Percentiles rank a stretch among this genome's conserved stretches.
Evolutionary conservation across 2,797 vertebrate species (phyloP).

Genomic region (Bradypodion pumilum): DNA sequence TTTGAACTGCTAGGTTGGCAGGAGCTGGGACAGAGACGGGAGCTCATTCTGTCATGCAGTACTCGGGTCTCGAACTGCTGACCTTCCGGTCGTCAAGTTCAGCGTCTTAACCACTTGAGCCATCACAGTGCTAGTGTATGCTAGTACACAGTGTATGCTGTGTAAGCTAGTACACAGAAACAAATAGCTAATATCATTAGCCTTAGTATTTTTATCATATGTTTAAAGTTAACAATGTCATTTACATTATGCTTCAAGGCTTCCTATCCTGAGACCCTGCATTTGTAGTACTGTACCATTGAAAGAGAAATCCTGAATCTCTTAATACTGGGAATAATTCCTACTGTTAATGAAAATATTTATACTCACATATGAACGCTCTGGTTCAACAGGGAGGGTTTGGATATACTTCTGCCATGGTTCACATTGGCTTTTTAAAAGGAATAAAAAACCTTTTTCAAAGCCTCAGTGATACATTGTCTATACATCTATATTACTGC

Average conservation of each 20-base stretch:
- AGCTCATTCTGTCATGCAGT: no score
- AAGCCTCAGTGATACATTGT: neutral
- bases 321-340: constrained; percentile 7
- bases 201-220: neutral
- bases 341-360: constrained; percentile 20
- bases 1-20: no score
- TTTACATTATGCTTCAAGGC: constrained; percentile 9
- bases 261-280: neutral
- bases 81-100: no score
- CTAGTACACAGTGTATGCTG: no score
- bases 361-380: constrained; percentile 8
- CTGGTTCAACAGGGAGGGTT: neutral
- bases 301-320: neutral
- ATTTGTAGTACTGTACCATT: neutral
- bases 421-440: constrained; percentile 9
- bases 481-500: neutral
- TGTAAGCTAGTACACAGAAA: no score
- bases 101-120: no score
- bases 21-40: no score
- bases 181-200: constrained; percentile 11
- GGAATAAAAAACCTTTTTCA: neutral
- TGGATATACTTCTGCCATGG: neutral
- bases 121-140: no score
- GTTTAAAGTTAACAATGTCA: neutral
- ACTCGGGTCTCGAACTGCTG: no score